phyloP scores from a whole-genome alignment of 2,888 invertebrate species.

The Loripinus fragilis region DNA sequence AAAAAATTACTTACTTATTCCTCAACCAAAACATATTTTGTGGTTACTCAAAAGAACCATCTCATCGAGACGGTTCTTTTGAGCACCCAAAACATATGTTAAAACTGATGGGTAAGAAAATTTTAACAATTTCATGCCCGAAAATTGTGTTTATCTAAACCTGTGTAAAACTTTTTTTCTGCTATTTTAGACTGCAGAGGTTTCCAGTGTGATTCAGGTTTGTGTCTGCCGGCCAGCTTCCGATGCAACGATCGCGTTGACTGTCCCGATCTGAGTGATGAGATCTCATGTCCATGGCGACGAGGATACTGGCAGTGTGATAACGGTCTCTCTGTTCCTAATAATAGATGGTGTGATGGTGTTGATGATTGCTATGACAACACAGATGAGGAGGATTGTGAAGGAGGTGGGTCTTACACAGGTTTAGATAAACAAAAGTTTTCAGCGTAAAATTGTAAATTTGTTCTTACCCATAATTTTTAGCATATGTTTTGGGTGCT shows the following conservation, averaged over 20 bases:
- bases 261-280: conserved; percentile 76
- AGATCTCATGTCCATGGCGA: conserved; percentile 64
- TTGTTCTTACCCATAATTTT: too few species aligned
- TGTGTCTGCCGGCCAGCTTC: conserved; percentile 68
- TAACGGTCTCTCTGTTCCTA: conserved; percentile 62
- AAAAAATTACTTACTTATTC: too few species aligned
- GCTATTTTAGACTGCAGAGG: conserved; percentile 62
- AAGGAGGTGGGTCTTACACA: conserved; percentile 32
- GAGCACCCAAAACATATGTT: too few species aligned
- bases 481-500: too few species aligned
- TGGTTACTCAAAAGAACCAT: too few species aligned
- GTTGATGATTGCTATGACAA: conserved; percentile 70
- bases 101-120: too few species aligned
- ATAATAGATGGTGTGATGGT: conserved; percentile 67
- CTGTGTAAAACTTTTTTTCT: not conserved
- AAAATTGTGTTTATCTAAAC: too few species aligned
- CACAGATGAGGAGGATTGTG: conserved; percentile 72
- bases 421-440: too few species aligned
- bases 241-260: conserved; percentile 72
- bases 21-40: too few species aligned
- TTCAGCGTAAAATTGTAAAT: too few species aligned
- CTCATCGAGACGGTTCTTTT: too few species aligned
- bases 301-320: conserved; percentile 57
- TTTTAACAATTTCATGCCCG: too few species aligned
- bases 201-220: conserved; percentile 68